Percentiles rank a stretch among this genome's conserved stretches.
phyloP scores from a whole-genome alignment of 2,888 invertebrate genomes.

The Andrena bucephala region DNA sequence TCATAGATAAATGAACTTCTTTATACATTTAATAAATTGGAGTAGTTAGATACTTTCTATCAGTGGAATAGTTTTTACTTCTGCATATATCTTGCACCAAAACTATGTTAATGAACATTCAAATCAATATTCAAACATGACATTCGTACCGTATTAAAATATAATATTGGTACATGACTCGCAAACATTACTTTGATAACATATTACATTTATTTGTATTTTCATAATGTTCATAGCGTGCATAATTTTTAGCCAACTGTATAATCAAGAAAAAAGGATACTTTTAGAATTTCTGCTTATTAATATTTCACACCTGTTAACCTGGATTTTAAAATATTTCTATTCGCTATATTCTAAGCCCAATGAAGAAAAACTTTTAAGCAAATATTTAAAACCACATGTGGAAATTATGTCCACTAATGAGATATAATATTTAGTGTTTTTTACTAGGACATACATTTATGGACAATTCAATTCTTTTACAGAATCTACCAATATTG shows the following conservation, averaged over 20 bases:
- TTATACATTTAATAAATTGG: too few species aligned
- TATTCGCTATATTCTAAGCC: not conserved
- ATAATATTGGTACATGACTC: constrained; percentile 17
- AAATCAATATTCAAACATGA: not conserved
- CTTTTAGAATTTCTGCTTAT: not conserved
- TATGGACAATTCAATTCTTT: not conserved
- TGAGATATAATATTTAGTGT: not conserved
- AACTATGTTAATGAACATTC: not conserved
- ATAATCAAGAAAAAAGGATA: not conserved
- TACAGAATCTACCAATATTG: not conserved
- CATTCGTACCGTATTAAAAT: constrained; percentile 10
- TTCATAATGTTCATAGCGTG: not conserved
- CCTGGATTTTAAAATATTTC: not conserved
- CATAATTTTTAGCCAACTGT: not conserved
- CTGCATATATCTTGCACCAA: too few species aligned
- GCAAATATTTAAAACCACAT: not conserved
- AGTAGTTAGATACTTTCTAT: too few species aligned
- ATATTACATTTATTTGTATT: constrained; percentile 23
- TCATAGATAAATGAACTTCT: too few species aligned
- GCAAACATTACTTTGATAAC: constrained; percentile 33
- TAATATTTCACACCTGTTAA: not conserved
- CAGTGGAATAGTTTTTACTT: too few species aligned
- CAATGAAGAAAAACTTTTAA: not conserved
- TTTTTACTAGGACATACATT: not conserved
- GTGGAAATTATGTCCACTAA: not conserved